phyloP scores from a whole-genome alignment of 2,888 invertebrate genomes.

The Anoplius nigerrimus region DNA sequence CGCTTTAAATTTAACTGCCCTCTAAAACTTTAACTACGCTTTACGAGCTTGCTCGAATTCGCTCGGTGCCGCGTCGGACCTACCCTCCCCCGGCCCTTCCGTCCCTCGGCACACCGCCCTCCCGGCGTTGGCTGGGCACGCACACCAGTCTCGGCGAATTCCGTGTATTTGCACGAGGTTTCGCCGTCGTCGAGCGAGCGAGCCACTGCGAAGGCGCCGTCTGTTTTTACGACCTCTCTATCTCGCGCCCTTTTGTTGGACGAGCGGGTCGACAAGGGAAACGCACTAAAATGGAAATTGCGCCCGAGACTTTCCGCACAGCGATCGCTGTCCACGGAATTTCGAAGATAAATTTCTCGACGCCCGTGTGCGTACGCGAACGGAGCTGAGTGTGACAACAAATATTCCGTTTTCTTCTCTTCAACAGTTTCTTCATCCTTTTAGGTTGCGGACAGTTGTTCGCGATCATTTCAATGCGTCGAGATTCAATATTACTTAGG shows the following conservation, averaged over 20 bases:
- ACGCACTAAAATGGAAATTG: conserved; percentile 49
- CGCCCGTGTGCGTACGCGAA: neutral
- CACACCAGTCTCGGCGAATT: conserved; percentile 42
- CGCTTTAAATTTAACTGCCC: conserved; percentile 71
- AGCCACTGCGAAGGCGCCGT: conserved; percentile 36
- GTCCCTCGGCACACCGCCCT: neutral
- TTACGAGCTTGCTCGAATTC: conserved; percentile 18
- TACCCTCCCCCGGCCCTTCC: conserved; percentile 11
- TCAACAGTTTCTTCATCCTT: too few species aligned
- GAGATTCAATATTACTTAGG: too few species aligned
- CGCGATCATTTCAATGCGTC: too few species aligned
- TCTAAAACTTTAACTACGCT: conserved; percentile 65
- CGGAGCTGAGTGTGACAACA: too few species aligned
- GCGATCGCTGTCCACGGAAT: conserved; percentile 5
- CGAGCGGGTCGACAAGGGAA: conserved; percentile 37
- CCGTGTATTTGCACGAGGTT: too few species aligned
- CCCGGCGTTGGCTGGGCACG: conserved; percentile 17
- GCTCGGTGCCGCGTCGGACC: conserved; percentile 8
- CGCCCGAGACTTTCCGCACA: conserved; percentile 25
- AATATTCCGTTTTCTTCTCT: too few species aligned
- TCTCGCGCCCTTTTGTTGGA: conserved; percentile 48
- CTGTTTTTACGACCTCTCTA: conserved; percentile 56
- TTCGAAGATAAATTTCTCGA: conserved; percentile 7
- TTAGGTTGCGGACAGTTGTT: too few species aligned
- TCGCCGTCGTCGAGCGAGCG: neutral